Percentiles rank a stretch among this genome's conserved stretches.
These are phyloP conservation scores for Portunus trituberculatus DNA, from an alignment of 1,140 invertebrate species.

Conservation along the genomic window DNA sequence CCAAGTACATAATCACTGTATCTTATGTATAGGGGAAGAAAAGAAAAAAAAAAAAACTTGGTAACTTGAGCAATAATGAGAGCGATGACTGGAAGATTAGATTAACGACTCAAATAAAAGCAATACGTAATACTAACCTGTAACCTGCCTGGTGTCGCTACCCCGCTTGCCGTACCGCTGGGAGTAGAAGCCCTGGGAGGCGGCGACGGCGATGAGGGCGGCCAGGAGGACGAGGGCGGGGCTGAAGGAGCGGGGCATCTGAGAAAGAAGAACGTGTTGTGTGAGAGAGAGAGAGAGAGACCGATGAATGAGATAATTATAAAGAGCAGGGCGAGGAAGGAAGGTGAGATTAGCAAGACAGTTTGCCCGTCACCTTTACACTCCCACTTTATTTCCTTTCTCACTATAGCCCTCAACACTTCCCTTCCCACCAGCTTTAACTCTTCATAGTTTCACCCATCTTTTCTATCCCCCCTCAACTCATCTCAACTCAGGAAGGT, in stretches of 20 bases:
- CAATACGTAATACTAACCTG: slow-evolving; percentile 27
- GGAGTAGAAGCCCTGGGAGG: slow-evolving; percentile 63
- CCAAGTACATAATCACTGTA: too few relatives aligned
- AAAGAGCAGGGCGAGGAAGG: background rate
- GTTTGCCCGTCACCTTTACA: background rate
- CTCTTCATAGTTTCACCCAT: background rate
- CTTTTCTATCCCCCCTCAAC: background rate
- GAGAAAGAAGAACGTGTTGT: background rate
- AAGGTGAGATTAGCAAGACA: background rate
- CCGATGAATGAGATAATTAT: background rate
- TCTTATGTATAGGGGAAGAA: too few relatives aligned
- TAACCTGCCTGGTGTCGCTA: slow-evolving; percentile 35
- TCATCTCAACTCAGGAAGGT: background rate
- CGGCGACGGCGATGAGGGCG: slow-evolving; percentile 33
- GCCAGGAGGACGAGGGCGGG: slow-evolving; percentile 44
- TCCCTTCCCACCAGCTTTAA: too few relatives aligned
- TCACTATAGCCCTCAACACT: too few relatives aligned
- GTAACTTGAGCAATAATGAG: too few relatives aligned
- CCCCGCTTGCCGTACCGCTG: slow-evolving; percentile 63
- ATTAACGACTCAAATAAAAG: too few relatives aligned
- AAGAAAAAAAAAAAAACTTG: too few relatives aligned
- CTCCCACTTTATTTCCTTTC: too few relatives aligned
- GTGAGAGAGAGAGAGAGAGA: background rate
- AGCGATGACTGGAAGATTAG: too few relatives aligned
- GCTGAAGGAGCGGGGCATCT: slow-evolving; percentile 57